These are phyloP conservation scores for Ochotona princeps DNA, from an alignment of 2,113 vertebrate species.

Conservation along the genomic window DNA sequence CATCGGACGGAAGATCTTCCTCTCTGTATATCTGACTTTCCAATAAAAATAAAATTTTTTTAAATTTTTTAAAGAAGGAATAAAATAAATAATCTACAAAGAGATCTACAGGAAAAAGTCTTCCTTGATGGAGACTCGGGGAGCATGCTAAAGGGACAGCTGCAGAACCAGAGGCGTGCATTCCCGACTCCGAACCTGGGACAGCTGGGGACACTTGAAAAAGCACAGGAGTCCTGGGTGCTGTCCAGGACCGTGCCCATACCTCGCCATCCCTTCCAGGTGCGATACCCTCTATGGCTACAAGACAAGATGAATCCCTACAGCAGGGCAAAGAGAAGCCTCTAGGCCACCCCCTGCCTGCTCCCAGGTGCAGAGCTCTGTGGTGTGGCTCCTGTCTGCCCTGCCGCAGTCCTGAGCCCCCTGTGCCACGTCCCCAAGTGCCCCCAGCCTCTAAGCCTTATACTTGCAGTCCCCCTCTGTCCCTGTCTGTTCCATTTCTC, in stretches of 20 bases:
- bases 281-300: too few species aligned
- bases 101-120: neutral
- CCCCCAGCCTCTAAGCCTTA: neutral
- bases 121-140: neutral
- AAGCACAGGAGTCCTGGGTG: slow-evolving; percentile 61
- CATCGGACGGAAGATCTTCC: too few species aligned
- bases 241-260: neutral
- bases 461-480: neutral
- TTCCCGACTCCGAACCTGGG: neutral
- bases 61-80: neutral
- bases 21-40: too few species aligned
- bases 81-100: neutral
- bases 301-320: too few species aligned
- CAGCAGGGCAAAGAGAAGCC: too few species aligned
- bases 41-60: too few species aligned
- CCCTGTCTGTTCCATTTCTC: neutral
- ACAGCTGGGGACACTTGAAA: slow-evolving; percentile 46
- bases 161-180: neutral
- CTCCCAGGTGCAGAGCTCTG: neutral
- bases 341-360: accelerated
- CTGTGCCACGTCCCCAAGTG: too few species aligned
- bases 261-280: too few species aligned
- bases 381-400: neutral
- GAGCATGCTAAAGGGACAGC: too few species aligned
- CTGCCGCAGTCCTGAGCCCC: too few species aligned